Percentiles rank a stretch among this genome's conserved stretches.
phyloP scores from a whole-genome alignment of 2,797 vertebrate species.

The Melopsittacus undulatus region DNA sequence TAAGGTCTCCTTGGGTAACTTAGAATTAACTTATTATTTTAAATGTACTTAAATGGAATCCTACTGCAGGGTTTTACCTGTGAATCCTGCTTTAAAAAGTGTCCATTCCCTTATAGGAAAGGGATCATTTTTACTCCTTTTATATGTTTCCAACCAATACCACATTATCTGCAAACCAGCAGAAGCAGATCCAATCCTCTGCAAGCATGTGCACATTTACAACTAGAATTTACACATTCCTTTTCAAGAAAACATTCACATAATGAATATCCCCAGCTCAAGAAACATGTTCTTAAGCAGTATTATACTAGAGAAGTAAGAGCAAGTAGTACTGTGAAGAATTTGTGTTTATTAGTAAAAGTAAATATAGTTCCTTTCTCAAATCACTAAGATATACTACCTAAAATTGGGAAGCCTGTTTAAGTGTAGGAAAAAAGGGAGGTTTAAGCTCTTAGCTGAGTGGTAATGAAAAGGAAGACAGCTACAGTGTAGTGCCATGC shows the following conservation, averaged over 20 bases:
- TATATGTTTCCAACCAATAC: background rate
- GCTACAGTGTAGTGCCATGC: accelerated
- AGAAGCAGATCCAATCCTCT: background rate
- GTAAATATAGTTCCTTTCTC: background rate
- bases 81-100: background rate
- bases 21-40: background rate
- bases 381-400: accelerated
- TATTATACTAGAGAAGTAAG: background rate
- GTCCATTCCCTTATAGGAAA: background rate
- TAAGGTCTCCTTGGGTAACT: background rate
- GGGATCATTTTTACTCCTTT: background rate
- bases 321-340: background rate
- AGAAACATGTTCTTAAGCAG: background rate
- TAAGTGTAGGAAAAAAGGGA: background rate
- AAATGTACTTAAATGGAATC: background rate
- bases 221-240: background rate
- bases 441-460: background rate
- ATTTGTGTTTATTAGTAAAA: background rate
- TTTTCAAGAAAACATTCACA: background rate
- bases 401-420: background rate
- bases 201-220: accelerated
- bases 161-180: background rate
- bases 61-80: background rate
- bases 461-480: background rate
- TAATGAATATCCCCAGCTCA: background rate